Percentiles rank a stretch among this genome's conserved stretches.
These are phyloP conservation scores for Lochmaea capreae DNA, from an alignment of 2,888 invertebrate species.

Conservation along the genomic window DNA sequence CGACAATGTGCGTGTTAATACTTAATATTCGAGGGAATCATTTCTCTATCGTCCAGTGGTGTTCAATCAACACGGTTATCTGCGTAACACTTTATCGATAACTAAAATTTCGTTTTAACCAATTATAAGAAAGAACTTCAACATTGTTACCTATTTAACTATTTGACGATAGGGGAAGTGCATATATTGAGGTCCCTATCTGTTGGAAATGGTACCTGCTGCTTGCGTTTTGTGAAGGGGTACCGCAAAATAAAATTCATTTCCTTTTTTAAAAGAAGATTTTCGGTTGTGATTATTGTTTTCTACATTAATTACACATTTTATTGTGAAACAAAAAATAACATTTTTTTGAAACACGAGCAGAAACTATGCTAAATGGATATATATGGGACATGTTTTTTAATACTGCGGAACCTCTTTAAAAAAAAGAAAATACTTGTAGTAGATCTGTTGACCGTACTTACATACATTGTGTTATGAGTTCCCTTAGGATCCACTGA, in stretches of 20 bases:
- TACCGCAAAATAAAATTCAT: constrained; percentile 14
- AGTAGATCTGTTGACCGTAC: constrained; percentile 27
- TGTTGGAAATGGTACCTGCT: constrained; percentile 17
- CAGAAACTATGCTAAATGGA: too few relatives aligned
- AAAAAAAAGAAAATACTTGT: constrained; percentile 17
- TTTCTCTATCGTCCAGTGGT: constrained; percentile 6
- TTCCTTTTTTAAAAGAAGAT: not conserved
- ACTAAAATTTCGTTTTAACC: too few relatives aligned
- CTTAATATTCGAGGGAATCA: constrained; percentile 19
- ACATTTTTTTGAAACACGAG: not conserved
- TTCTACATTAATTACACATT: too few relatives aligned
- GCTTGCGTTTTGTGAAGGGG: constrained; percentile 12
- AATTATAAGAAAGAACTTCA: not conserved
- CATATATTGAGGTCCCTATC: constrained; percentile 18
- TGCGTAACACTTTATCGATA: too few relatives aligned
- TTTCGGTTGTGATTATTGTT: too few relatives aligned
- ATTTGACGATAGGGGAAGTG: constrained; percentile 8
- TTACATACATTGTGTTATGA: constrained; percentile 39
- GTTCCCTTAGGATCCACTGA: constrained; percentile 35
- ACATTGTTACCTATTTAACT: not conserved
- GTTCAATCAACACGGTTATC: not conserved
- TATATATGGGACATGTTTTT: not conserved
- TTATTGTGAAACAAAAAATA: too few relatives aligned
- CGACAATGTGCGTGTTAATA: constrained; percentile 49
- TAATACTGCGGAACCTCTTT: constrained; percentile 12